These are phyloP conservation scores for Lepidochrysops patricia DNA, from an alignment of 2,888 invertebrate genomes.

Conservation along the genomic window DNA sequence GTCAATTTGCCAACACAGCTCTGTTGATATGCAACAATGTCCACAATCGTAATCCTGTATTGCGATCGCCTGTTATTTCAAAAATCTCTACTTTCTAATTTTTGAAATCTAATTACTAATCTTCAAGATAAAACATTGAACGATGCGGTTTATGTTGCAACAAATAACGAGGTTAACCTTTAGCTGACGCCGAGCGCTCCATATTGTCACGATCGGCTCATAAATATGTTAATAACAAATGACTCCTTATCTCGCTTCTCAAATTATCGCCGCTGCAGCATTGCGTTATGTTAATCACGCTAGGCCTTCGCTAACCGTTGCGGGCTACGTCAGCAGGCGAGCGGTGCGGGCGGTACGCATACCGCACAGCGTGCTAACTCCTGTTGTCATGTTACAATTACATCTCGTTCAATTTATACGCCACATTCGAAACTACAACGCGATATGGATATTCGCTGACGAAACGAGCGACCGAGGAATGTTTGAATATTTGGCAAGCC, in stretches of 20 bases:
- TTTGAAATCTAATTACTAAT: background rate
- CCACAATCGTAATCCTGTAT: background rate
- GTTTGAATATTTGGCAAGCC: background rate
- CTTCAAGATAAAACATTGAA: constrained; percentile 5
- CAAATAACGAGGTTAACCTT: constrained; percentile 71
- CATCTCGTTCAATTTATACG: background rate
- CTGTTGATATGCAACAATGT: background rate
- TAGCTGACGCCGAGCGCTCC: constrained; percentile 53
- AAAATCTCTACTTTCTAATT: background rate
- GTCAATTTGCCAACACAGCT: background rate
- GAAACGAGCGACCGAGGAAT: background rate
- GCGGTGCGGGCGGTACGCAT: background rate
- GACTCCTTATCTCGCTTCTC: constrained; percentile 42
- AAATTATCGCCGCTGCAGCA: constrained; percentile 39
- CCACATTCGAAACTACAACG: background rate
- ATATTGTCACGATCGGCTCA: constrained; percentile 65
- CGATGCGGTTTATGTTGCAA: constrained; percentile 38
- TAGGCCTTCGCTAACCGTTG: constrained; percentile 24
- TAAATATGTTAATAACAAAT: constrained; percentile 53
- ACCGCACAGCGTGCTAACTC: background rate
- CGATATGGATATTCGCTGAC: background rate
- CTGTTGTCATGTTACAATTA: background rate
- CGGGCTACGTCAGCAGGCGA: constrained; percentile 15
- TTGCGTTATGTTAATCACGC: constrained; percentile 34
- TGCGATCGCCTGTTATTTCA: background rate